Conservation (phyloP, 64 coral and sea anemone genomes). For the Acropora yongei region DNA sequence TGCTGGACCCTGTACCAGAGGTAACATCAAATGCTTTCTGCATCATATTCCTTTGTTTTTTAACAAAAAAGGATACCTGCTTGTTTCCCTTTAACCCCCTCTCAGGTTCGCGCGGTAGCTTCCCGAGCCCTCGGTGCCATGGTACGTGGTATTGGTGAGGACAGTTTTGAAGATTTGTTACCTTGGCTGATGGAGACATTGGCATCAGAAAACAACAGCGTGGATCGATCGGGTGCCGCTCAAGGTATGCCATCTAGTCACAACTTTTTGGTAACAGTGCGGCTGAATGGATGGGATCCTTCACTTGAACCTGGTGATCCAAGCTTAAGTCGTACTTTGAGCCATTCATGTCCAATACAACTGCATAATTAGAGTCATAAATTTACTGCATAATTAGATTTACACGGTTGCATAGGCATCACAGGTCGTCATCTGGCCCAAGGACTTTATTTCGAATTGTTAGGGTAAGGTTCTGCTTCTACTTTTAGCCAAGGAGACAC, state of each 20-base stretch:
- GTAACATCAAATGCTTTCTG: conserved; percentile 23
- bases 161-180: conserved; percentile 88
- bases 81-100: not conserved
- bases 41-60: not conserved
- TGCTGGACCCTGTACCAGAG: conserved; percentile 97
- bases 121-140: conserved; percentile 96
- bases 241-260: conserved; percentile 66
- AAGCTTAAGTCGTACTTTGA: no score
- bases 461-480: no score
- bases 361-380: no score
- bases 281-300: no score
- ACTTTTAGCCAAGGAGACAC: no score
- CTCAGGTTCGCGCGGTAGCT: conserved; percentile 85
- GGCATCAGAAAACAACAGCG: conserved; percentile 84
- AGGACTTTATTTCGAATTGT: no score
- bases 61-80: not conserved
- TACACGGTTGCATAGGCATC: no score
- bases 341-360: no score
- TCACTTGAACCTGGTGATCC: no score
- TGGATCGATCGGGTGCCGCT: conserved; percentile 92
- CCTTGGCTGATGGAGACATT: conserved; percentile 96
- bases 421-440: no score
- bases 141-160: conserved; percentile 97
- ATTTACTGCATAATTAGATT: no score
- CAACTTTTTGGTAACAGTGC: no score